Conservation (phyloP, 53 echinoderm and acorn worm species). For the Astropecten irregularis region DNA sequence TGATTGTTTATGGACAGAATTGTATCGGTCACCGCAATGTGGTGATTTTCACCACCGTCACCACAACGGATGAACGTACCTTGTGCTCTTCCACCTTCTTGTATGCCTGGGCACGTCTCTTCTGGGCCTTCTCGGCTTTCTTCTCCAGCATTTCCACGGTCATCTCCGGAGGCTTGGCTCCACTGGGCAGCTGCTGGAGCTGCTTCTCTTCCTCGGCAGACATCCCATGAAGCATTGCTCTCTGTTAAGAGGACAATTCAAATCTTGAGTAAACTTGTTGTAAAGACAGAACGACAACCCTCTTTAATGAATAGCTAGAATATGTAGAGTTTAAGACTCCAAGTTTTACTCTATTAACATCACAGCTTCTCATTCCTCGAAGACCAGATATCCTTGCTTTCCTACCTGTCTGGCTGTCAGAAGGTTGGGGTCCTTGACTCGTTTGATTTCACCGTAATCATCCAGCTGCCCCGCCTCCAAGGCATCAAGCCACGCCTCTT, state of each 20-base stretch:
- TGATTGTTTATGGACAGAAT: too few species aligned
- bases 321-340: too few species aligned
- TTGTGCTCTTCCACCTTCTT: constrained; percentile 88
- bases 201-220: constrained; percentile 69
- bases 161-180: constrained; percentile 69
- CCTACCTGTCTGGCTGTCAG: constrained; percentile 96
- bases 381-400: too few species aligned
- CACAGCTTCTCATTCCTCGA: too few species aligned
- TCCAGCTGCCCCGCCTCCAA: constrained; percentile 93
- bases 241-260: constrained; percentile 44
- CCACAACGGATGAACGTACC: too few species aligned
- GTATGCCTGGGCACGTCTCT: constrained; percentile 88
- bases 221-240: constrained; percentile 80
- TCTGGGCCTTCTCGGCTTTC: constrained; percentile 85
- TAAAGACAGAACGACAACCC: too few species aligned
- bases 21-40: too few species aligned
- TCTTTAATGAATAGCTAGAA: too few species aligned
- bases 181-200: constrained; percentile 48
- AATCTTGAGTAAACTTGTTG: not conserved
- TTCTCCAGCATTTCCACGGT: constrained; percentile 92
- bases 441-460: constrained; percentile 87
- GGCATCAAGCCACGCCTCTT: constrained; percentile 95
- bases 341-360: too few species aligned
- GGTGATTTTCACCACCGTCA: too few species aligned
- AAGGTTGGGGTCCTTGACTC: constrained; percentile 81